A percentile compares a stretch with the other conserved stretches of the same genome.
These are phyloP conservation scores for Eucriotettix oculatus DNA, from an alignment of 2,888 invertebrate species.

Conservation along the genomic window DNA sequence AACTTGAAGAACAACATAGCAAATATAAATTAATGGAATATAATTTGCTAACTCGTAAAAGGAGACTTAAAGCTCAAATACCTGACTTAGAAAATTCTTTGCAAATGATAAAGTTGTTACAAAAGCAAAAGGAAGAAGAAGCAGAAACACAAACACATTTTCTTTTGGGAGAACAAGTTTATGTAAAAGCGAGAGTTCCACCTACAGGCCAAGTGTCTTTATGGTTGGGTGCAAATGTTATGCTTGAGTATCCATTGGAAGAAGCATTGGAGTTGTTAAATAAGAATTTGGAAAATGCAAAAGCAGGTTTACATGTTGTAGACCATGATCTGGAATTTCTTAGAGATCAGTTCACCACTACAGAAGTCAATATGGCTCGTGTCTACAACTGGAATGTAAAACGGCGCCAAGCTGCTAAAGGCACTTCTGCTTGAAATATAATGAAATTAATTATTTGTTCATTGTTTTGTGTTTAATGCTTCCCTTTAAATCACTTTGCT, in stretches of 20 bases:
- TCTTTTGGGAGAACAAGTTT: slow-evolving; percentile 83
- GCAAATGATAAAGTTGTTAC: slow-evolving; percentile 80
- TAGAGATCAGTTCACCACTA: slow-evolving; percentile 92
- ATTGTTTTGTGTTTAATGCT: too few relatives aligned
- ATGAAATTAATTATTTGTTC: too few relatives aligned
- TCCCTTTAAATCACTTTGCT: too few relatives aligned
- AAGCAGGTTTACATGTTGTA: slow-evolving; percentile 64
- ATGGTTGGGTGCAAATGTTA: slow-evolving; percentile 38
- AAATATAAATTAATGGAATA: slow-evolving; percentile 97
- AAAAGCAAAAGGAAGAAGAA: slow-evolving; percentile 50
- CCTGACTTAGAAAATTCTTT: slow-evolving; percentile 86
- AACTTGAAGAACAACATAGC: slow-evolving; percentile 81
- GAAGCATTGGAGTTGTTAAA: slow-evolving; percentile 74
- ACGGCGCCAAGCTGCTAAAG: slow-evolving; percentile 59
- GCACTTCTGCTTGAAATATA: background rate
- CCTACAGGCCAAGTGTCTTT: slow-evolving; percentile 73
- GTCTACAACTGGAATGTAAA: slow-evolving; percentile 98
- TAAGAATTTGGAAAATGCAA: slow-evolving; percentile 71
- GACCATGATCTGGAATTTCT: slow-evolving; percentile 89
- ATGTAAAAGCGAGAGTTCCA: slow-evolving; percentile 66
- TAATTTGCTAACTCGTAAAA: slow-evolving; percentile 71
- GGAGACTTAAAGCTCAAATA: slow-evolving; percentile 71
- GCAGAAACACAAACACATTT: slow-evolving; percentile 72
- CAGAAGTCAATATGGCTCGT: slow-evolving; percentile 97
- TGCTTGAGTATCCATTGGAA: slow-evolving; percentile 74